Base-by-base conservation (phyloP, 2,888 invertebrate species). In the Amiota minor region DNA sequence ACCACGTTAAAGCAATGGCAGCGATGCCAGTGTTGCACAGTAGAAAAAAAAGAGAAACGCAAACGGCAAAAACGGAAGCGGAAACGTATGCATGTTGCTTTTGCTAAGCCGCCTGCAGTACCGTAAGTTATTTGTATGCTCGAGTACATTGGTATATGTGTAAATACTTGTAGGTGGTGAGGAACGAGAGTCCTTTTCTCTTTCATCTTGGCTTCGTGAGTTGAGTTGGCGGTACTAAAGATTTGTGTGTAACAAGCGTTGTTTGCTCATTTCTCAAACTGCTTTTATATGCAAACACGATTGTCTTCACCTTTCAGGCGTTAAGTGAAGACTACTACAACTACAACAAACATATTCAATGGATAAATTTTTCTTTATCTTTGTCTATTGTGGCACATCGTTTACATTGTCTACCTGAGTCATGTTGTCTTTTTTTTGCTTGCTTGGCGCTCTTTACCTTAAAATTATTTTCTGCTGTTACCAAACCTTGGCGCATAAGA, bases 81-180 rank as follows among this genome's bases (percentile, higher is more conserved):
- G 81, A 81, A 78, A 80, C 71, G 76, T 72, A 77, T 78, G 78
- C 81, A 81, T 81, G 81, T 80, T 79, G 76, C 74, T 76, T 75
- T 68, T 77, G 77, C 70, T 70, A 59, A 18, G 18, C 65, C 49
- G 49, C 65, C 45, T 70, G 70, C 23, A 16, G 49, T 61, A 16
- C 47, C 4, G 46, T 18, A 18, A 10, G 14, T 9, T 12, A 18
- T 56, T 16, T 20, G 12, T 18, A 23, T 23, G 23, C 3, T 2
- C 23, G 23, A 23, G 3, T 23, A 23, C 23, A 23, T 2, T n/a
- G 9, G 53, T 53, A 14, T 45, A 9, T 67, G 49, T 68, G 20
- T 50, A 53, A 8, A 53, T 65, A 72, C 67, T 47, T 61, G 56
- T 56, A 68, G 18, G 59, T 61, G 62, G 35, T 6, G 35, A 35